Conservation (phyloP, 2,888 invertebrate species). For the Prosopocoilus inquinatus region DNA sequence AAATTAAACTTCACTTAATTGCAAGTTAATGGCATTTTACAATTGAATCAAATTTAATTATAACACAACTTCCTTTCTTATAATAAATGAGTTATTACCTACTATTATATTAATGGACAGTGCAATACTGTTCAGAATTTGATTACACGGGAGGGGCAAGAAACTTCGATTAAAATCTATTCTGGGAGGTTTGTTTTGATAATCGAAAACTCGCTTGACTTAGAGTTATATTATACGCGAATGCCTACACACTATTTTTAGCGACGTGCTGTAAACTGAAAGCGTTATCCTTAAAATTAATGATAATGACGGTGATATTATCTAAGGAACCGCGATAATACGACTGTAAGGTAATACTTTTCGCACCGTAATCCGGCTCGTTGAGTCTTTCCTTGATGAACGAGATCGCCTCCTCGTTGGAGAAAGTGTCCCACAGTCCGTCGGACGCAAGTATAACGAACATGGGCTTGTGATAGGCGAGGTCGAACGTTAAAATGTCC, state of each 20-base stretch:
- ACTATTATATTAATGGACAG: too few species aligned
- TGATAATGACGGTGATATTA: conserved; percentile 92
- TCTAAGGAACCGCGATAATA: conserved; percentile 91
- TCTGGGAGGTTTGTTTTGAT: too few species aligned
- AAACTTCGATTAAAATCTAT: too few species aligned
- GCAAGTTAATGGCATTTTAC: too few species aligned
- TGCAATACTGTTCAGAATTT: too few species aligned
- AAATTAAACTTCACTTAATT: too few species aligned
- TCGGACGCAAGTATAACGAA: conserved; percentile 93
- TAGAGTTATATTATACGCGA: too few species aligned
- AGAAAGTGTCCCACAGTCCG: conserved; percentile 95
- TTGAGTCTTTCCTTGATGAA: conserved; percentile 82
- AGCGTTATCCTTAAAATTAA: conserved; percentile 68
- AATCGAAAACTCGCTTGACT: too few species aligned
- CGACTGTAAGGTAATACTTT: conserved; percentile 86
- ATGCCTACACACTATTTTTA: background rate
- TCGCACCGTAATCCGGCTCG: conserved; percentile 87
- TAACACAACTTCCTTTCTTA: too few species aligned
- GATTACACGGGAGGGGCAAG: too few species aligned
- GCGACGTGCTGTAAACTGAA: conserved; percentile 27
- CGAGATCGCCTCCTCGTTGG: conserved; percentile 90
- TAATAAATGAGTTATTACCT: too few species aligned
- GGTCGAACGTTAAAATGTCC: conserved; percentile 88
- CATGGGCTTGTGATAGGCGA: conserved; percentile 80
- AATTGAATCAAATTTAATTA: too few species aligned